phyloP scores from a whole-genome alignment of 2,888 invertebrate genomes.

The Eucera pruinosa region DNA sequence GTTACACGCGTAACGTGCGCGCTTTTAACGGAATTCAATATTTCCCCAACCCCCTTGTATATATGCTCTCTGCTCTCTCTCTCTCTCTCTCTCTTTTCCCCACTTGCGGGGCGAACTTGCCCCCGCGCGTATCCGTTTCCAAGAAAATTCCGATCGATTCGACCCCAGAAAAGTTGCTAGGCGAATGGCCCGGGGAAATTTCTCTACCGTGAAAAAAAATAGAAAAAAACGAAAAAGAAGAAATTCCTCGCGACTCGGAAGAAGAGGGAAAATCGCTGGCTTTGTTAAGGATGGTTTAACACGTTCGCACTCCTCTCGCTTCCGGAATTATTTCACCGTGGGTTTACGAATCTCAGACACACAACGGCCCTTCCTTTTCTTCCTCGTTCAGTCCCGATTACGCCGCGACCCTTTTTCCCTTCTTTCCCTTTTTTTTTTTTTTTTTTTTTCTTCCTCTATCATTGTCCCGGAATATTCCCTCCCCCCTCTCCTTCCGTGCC shows the following conservation, averaged over 20 bases:
- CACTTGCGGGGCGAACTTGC: no score
- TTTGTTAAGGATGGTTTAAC: conserved; percentile 43
- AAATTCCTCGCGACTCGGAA: conserved; percentile 2
- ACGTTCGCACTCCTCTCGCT: conserved; percentile 15
- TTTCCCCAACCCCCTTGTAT: no score
- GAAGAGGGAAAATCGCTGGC: conserved; percentile 3
- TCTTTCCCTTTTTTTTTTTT: neutral
- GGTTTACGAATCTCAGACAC: conserved; percentile 40
- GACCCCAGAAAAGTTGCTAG: no score
- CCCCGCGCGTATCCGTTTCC: neutral
- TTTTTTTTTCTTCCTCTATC: conserved; percentile 10
- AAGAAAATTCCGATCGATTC: conserved; percentile 17
- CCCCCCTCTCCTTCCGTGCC: neutral
- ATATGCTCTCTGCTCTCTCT: conserved; percentile 3
- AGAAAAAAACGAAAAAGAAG: neutral
- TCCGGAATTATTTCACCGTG: conserved; percentile 41
- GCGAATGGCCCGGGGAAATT: neutral
- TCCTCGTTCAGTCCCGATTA: conserved; percentile 40
- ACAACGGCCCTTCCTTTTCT: conserved; percentile 16
- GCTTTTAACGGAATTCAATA: conserved; percentile 18
- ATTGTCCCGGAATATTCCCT: conserved; percentile 37
- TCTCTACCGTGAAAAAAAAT: neutral
- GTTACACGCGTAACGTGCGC: conserved; percentile 19
- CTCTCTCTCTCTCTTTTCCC: no score
- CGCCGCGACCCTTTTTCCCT: conserved; percentile 36